phyloP scores from a whole-genome alignment of 2,888 invertebrate genomes.

The Marasmarcha lunaedactyla region DNA sequence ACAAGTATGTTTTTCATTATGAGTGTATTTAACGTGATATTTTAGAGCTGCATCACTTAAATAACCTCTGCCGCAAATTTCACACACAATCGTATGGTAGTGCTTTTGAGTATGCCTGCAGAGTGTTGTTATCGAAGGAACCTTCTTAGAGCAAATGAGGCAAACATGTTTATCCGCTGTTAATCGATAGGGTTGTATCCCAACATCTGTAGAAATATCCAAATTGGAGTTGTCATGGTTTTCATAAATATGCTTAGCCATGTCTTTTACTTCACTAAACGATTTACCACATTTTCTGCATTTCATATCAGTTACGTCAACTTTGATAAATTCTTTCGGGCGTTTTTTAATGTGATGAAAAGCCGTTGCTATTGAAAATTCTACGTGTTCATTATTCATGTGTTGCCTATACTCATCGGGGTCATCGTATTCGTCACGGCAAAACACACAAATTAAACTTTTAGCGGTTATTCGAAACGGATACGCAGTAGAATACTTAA shows the following conservation, averaged over 20 bases:
- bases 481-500: conserved; percentile 49
- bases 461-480: conserved; percentile 56
- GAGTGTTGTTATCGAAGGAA: conserved; percentile 10
- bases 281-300: conserved; percentile 12
- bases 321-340: conserved; percentile 4
- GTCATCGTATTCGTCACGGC: conserved; percentile 43
- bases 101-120: conserved; percentile 16
- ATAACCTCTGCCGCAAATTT: conserved; percentile 16
- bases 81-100: conserved; percentile 14
- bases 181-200: conserved; percentile 14
- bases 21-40: conserved; percentile 6
- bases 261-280: conserved; percentile 8
- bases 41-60: conserved; percentile 8
- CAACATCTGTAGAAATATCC: conserved; percentile 7
- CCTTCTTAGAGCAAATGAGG: conserved; percentile 14
- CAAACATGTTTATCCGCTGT: conserved; percentile 12
- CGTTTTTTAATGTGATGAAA: conserved; percentile 10
- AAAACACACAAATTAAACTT: conserved; percentile 53
- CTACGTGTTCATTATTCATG: conserved; percentile 39
- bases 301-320: conserved; percentile 14
- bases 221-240: conserved; percentile 11
- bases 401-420: conserved; percentile 40
- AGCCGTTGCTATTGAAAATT: conserved; percentile 9
- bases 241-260: conserved; percentile 14
- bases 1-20: conserved; percentile 6